These are phyloP conservation scores for Apamea epomidion DNA, from an alignment of 2,888 invertebrate species.

Conservation along the genomic window DNA sequence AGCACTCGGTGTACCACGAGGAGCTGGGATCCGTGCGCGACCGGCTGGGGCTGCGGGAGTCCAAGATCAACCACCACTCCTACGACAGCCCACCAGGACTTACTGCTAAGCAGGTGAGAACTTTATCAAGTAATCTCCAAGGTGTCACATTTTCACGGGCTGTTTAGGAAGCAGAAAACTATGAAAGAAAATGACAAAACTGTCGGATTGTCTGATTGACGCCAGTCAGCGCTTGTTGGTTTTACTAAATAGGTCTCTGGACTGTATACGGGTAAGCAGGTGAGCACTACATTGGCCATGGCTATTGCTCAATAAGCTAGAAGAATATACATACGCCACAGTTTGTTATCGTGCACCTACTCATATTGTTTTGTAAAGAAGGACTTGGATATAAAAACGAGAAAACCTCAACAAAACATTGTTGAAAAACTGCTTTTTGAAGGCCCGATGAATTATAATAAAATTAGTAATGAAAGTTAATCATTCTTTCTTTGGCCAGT, in stretches of 20 bases:
- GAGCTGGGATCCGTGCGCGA: conserved; percentile 95
- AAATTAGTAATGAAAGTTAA: not conserved
- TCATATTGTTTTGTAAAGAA: not conserved
- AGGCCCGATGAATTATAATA: not conserved
- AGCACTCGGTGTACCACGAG: conserved; percentile 97
- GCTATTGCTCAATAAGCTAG: no score
- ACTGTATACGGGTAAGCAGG: not conserved
- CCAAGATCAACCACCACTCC: conserved; percentile 82
- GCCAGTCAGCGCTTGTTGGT: not conserved
- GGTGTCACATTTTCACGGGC: not conserved
- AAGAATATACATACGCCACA: no score
- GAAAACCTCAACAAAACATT: not conserved
- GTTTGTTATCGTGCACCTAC: no score
- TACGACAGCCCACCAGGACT: conserved; percentile 94
- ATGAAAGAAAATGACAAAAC: no score
- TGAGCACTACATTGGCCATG: not conserved
- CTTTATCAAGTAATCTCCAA: not conserved
- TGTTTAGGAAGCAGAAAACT: no score
- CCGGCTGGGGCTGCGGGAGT: conserved; percentile 92
- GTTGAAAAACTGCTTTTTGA: not conserved
- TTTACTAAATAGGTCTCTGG: not conserved
- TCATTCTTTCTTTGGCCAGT: not conserved
- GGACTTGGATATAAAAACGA: not conserved
- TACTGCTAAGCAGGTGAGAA: conserved; percentile 91
- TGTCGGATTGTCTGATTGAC: not conserved